A percentile compares a stretch with the other conserved stretches of the same genome.
phyloP scores from a whole-genome alignment of 2,888 invertebrate species.

The Aleiodes testaceus region DNA sequence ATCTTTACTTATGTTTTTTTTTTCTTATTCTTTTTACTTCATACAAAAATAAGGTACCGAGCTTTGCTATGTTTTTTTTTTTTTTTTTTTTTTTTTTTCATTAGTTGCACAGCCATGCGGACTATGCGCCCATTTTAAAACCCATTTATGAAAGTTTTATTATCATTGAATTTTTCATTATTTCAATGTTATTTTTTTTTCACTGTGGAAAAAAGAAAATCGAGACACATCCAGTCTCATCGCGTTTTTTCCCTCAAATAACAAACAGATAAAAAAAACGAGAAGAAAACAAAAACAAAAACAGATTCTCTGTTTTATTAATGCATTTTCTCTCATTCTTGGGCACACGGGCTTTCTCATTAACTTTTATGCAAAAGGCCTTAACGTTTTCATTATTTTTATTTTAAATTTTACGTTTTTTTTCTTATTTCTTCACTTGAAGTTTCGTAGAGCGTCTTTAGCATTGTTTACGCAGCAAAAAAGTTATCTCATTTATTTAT shows the following conservation, averaged over 20 bases:
- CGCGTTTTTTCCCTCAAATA: constrained; percentile 18
- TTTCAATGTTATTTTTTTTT: constrained; percentile 21
- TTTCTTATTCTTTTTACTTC: constrained; percentile 57
- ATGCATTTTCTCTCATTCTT: constrained; percentile 35
- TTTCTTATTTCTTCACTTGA: constrained; percentile 48
- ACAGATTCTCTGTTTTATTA: constrained; percentile 39
- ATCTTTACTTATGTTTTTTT: constrained; percentile 54
- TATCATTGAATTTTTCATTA: constrained; percentile 48
- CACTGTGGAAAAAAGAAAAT: constrained; percentile 24
- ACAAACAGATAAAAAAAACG: too few species aligned
- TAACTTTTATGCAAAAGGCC: constrained; percentile 68
- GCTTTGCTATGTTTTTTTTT: constrained; percentile 62
- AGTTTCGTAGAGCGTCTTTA: constrained; percentile 59
- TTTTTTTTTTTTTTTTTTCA: too few species aligned
- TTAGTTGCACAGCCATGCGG: constrained; percentile 71
- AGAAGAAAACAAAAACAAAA: constrained; percentile 11
- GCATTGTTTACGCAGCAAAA: constrained; percentile 60
- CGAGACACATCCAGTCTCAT: constrained; percentile 50
- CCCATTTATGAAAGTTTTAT: constrained; percentile 50
- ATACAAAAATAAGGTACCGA: constrained; percentile 72
- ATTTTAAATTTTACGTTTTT: constrained; percentile 42
- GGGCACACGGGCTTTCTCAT: constrained; percentile 56
- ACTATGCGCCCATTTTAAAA: constrained; percentile 64
- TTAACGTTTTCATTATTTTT: constrained; percentile 43
- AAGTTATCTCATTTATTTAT: neutral